A percentile compares a stretch with the other conserved stretches of the same genome.
Evolutionary conservation across 2,113 vertebrate species (phyloP).

Genomic region (Pterophyllum scalare): DNA sequence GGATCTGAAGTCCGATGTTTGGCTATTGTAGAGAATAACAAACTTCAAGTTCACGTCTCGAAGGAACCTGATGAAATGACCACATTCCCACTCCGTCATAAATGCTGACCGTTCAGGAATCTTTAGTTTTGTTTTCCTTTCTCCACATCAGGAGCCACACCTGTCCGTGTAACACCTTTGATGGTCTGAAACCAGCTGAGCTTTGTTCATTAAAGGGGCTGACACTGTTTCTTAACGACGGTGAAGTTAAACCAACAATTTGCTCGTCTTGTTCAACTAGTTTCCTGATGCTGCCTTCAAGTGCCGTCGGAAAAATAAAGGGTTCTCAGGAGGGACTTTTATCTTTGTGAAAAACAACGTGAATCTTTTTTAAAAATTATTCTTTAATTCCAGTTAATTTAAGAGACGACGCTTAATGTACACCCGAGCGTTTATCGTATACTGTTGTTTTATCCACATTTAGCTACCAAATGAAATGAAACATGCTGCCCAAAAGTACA

Average conservation of each 20-base stretch:
- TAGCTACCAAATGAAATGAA: neutral
- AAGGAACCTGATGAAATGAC: neutral
- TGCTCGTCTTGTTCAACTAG: neutral
- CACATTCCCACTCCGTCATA: neutral
- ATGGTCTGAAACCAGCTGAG: too few relatives aligned
- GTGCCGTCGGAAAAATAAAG: neutral
- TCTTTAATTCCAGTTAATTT: neutral
- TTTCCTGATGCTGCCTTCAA: neutral
- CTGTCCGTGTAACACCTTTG: neutral
- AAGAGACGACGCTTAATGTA: neutral
- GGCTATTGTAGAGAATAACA: neutral
- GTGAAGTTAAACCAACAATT: neutral
- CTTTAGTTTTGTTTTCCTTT: constrained; percentile 3
- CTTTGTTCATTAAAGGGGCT: neutral
- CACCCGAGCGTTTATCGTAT: fast-evolving
- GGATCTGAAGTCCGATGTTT: neutral
- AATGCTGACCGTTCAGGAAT: neutral
- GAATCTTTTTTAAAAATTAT: neutral
- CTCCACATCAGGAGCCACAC: neutral
- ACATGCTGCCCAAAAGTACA: fast-evolving
- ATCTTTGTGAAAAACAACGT: fast-evolving
- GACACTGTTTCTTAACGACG: too few relatives aligned
- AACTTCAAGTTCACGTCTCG: neutral
- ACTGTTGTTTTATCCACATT: neutral
- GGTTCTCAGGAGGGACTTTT: neutral